Percentiles rank a stretch among this genome's conserved stretches.
Conservation (phyloP, 2,113 vertebrate genomes). For the Fulica atra region DNA sequence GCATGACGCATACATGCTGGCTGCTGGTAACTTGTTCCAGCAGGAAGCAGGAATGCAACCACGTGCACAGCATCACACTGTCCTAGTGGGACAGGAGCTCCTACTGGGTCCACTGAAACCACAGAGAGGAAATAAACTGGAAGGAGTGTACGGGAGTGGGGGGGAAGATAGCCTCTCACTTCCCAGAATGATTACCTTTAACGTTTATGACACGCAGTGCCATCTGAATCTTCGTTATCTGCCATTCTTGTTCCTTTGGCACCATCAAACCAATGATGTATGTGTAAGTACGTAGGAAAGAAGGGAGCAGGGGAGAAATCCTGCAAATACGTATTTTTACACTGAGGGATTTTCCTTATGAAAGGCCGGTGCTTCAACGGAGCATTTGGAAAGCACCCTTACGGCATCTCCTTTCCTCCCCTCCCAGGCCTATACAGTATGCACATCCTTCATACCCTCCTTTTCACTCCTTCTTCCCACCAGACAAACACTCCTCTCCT, state of each 20-base stretch:
- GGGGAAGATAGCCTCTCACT: background rate
- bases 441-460: background rate
- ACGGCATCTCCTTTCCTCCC: fast-evolving
- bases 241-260: background rate
- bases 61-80: background rate
- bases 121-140: background rate
- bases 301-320: fast-evolving
- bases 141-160: background rate
- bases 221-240: background rate
- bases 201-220: background rate
- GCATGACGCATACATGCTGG: background rate
- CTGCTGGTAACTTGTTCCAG: background rate
- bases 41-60: background rate
- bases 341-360: background rate
- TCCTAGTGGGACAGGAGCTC: background rate
- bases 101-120: background rate
- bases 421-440: background rate
- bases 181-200: background rate
- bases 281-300: background rate
- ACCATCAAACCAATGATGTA: background rate
- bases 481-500: background rate
- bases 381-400: background rate
- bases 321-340: background rate
- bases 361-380: background rate
- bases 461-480: background rate